Evolutionary conservation across 2,113 vertebrate genomes (phyloP), one percentile per base, ranked within the genome.

Genomic region (Arothron firmamentum): DNA sequence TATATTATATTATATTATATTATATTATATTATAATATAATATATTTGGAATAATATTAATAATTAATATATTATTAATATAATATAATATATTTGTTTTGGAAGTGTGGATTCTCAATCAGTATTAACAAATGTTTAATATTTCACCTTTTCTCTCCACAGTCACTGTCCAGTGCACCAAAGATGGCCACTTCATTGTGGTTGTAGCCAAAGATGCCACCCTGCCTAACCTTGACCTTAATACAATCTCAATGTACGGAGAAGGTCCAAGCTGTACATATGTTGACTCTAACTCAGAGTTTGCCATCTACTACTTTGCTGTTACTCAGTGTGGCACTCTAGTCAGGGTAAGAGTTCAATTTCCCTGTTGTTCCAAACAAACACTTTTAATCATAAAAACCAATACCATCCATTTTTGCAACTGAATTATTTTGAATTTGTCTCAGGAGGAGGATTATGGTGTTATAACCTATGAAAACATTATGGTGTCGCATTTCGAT

Each of bases 111-210:
- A 38, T 38, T 9, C 34, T 38, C 34, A n/a, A 5, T 47, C 6
- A 3, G n/a, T 6, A 47, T 47, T 16, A 7, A 46, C 13, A 47
- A n/a, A 47, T 12, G 7, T 47, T 16, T 47, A 16, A 47, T 46
- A 9, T 17, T 38, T 38, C 34, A 38, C 11, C 34, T 38, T 64
- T 59, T 83, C 23, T 59, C 25, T 31, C 49, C 19, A 14, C 38
- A 90, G 90, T 89, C 57, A 90, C 87, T 8, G 59, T 91, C 42
- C 87, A 88, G 59, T 88, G 84, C 65, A 90, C 84, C 65, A 84
- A 81, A 54, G 88, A 88, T 52, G 88, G 49, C 6, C 81, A 87
- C 12, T 88, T 91, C 47, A 42, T 89, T 51, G 65, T 90, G 42
- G 86, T 90, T 8, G 82, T 86, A 16, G 56, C 81, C 54, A 87